Evolutionary conservation across 1,140 invertebrate species (phyloP), one percentile per base, ranked within the genome.

Genomic region (Caerostris darwini): DNA sequence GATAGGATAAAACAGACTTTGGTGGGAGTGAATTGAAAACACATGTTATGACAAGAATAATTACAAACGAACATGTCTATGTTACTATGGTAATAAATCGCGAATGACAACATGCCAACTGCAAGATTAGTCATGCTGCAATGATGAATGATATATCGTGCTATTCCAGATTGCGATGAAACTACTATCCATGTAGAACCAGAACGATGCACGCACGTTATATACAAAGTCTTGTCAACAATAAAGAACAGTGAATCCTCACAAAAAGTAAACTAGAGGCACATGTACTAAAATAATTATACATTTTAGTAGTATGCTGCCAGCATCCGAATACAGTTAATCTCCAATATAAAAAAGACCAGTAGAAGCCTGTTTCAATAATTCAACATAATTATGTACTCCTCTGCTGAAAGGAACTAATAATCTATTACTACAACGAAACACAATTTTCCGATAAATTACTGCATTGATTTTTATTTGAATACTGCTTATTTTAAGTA

Each of bases 41-140:
- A 93, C 92, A 64, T 93, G 92, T 87, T 93, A 58, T 87, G 82
- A 87, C 92, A 93, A 87, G 92, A 87, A 93, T 93, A 93, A 87
- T 87, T 87, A 93, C 92, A 93, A 71, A 92, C 90, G 81, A 64
- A 58, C 59, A 87, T 93, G 81, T 87, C 82, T 87, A 59, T 58
- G 92, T 93, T 93, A n/a, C 83, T 56, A 93, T 93, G 67, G 71
- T 61, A 64, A 71, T 87, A 83, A 71, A 87, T 71, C 59, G 61
- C 54, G 83, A 93, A 93, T 87, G 92, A 93, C 92, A 87, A 93
- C 90, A 82, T 91, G 90, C 69, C 90, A 91, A 34, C 56, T 93
- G 92, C 58, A 85, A 71, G 83, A 87, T 93, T 93, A 93, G 82
- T 93, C 92, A 93, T 87, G 92, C 92, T 71, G 83, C 64, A 87